Percentiles rank a stretch among this genome's conserved stretches.
These are phyloP conservation scores for Laupala kohalensis DNA, from an alignment of 1,140 invertebrate genomes.

Conservation along the genomic window DNA sequence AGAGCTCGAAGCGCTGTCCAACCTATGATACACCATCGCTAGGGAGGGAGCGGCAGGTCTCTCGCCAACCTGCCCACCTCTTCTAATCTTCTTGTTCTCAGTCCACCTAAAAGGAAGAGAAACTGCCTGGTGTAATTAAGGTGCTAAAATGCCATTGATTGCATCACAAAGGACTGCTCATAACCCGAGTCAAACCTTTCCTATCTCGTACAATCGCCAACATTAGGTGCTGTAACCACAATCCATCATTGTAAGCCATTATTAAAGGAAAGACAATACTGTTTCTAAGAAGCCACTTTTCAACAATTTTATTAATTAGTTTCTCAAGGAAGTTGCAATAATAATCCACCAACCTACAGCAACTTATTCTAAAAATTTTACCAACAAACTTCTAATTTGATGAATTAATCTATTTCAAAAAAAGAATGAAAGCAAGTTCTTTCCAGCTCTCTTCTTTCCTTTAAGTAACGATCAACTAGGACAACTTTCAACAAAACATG, in stretches of 20 bases:
- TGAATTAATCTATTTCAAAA: too few species aligned
- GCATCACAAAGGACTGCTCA: neutral
- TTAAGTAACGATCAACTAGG: too few species aligned
- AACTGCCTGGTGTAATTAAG: slow-evolving; percentile 16
- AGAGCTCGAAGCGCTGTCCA: slow-evolving; percentile 5
- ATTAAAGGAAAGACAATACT: too few species aligned
- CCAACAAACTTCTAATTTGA: too few species aligned
- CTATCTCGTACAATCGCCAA: neutral
- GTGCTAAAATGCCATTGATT: slow-evolving; percentile 4
- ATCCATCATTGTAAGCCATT: slow-evolving; percentile 14
- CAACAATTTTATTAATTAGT: too few species aligned
- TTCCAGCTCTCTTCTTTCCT: too few species aligned
- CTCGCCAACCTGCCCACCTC: slow-evolving; percentile 3
- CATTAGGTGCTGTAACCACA: slow-evolving; percentile 7
- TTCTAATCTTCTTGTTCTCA: neutral
- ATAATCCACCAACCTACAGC: too few species aligned
- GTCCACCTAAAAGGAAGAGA: slow-evolving; percentile 16
- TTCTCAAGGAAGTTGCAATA: too few species aligned
- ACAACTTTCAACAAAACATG: too few species aligned
- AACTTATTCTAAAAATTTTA: too few species aligned
- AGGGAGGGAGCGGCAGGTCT: slow-evolving; percentile 6
- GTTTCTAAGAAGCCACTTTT: too few species aligned
- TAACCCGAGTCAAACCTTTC: neutral
- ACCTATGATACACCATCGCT: slow-evolving; percentile 14
- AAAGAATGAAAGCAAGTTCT: too few species aligned